These are phyloP conservation scores for Progne subis DNA, from an alignment of 2,113 vertebrate genomes.

Conservation along the genomic window DNA sequence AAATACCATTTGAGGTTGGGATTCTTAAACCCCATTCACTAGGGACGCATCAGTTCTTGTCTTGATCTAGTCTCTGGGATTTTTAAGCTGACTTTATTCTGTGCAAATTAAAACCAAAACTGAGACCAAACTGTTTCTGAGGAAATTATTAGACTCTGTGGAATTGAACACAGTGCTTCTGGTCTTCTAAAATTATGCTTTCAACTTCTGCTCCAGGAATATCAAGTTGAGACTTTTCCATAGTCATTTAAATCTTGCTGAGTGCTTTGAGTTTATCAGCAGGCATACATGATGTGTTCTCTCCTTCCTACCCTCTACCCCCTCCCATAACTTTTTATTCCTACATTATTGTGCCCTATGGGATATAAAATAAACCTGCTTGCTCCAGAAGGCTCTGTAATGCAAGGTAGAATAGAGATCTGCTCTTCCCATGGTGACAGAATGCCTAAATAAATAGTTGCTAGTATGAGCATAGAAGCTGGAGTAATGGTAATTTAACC, in stretches of 20 bases:
- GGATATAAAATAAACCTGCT: conserved; percentile 3
- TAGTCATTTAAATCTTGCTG: not conserved
- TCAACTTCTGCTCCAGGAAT: not conserved
- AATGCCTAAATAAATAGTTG: conserved; percentile 23
- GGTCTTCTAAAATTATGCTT: not conserved
- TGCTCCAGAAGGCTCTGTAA: not conserved
- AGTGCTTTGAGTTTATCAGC: not conserved
- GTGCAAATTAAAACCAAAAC: not conserved
- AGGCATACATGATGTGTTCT: not conserved
- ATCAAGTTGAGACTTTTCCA: not conserved
- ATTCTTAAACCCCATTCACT: not conserved
- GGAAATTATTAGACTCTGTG: not conserved
- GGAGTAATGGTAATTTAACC: not conserved
- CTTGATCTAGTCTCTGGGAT: not conserved
- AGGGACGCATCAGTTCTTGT: not conserved
- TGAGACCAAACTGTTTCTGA: not conserved
- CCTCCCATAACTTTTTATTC: conserved; percentile 6
- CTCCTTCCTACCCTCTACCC: not conserved
- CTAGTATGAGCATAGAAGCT: not conserved
- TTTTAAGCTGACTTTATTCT: not conserved
- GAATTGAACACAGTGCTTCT: not conserved
- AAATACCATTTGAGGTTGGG: not conserved
- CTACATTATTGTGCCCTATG: not conserved
- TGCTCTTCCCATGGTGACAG: not conserved
- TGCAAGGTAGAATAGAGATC: not conserved